A percentile compares a stretch with the other conserved stretches of the same genome.
Evolutionary conservation across 2,888 invertebrate genomes (phyloP).

Genomic region (Agrotis ipsilon): DNA sequence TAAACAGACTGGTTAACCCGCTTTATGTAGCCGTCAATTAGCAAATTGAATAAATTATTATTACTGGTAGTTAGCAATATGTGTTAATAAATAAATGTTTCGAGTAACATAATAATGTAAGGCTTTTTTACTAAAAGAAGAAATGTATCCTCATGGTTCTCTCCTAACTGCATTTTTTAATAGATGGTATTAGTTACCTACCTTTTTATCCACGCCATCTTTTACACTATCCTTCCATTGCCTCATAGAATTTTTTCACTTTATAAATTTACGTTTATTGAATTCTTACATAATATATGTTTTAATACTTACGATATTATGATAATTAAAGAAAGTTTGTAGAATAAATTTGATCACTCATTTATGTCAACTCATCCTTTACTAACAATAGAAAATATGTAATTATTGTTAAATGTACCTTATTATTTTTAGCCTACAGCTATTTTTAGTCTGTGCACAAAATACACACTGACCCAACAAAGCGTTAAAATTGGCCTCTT

Average conservation of each 20-base stretch:
- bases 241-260: not conserved
- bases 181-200: not conserved
- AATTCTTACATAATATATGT: too few relatives aligned
- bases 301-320: too few relatives aligned
- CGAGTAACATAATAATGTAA: not conserved
- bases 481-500: slow-evolving; percentile 23
- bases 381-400: too few relatives aligned
- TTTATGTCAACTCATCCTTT: too few relatives aligned
- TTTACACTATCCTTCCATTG: not conserved
- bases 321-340: too few relatives aligned
- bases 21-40: slow-evolving; percentile 54
- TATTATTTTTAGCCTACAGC: too few relatives aligned
- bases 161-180: not conserved
- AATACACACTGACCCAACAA: slow-evolving; percentile 26
- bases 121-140: not conserved
- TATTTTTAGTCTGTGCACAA: slow-evolving; percentile 8
- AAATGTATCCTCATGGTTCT: not conserved
- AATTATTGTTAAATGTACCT: too few relatives aligned
- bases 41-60: slow-evolving; percentile 52
- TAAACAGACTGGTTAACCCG: slow-evolving; percentile 57
- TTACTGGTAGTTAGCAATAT: slow-evolving; percentile 12
- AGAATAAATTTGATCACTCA: too few relatives aligned
- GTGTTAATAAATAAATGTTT: slow-evolving; percentile 20
- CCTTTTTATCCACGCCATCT: not conserved
- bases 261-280: too few relatives aligned